Base-by-base conservation (phyloP, 2,888 invertebrate genomes). In the Chaetogeoica ovagalla region DNA sequence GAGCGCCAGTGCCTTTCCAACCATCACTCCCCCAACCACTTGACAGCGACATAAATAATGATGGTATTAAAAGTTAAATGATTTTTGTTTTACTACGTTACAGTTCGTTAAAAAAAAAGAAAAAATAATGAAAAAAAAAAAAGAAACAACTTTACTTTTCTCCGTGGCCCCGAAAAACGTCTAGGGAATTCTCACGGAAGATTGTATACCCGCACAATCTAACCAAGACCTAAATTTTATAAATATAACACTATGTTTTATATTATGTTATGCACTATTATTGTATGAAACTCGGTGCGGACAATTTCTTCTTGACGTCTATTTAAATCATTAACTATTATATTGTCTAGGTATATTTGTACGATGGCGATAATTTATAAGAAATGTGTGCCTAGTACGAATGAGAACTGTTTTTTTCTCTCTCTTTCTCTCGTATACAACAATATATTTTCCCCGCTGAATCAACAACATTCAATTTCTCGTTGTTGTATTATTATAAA, bases 121-220 rank as follows among this genome's bases (percentile, higher is more conserved):
- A n/a, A n/a, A n/a, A n/a, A n/a, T n/a, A n/a, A n/a, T n/a, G n/a
- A n/a, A n/a, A n/a, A n/a, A n/a, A n/a, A n/a, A n/a, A n/a, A n/a
- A n/a, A n/a, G n/a, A n/a, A 77, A 70, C 70, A 39, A 70, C 55
- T 70, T 77, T 77, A 77, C 77, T 77, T 77, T 77, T 63, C 62
- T 70, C 62, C 21, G 13, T 62, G 70, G 39, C 63, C 62, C 60
- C 74, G 13, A 62, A 69, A 75, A 63, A 37, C 48, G 4, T 52
- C 62, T 55, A 37, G 4, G 7, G 30, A 62, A 55, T 77, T 77
- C 77, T 62, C 77, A 77, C 77, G 70, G 37, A 69, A 57, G 65
- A 19, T 63, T n/a, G 62, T 30, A 30, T 30, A 4, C 30, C 30
- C 52, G 57, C 43, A 23, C 21, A 15, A 15, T n/a, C 17, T 30